Conservation (phyloP, 92 coral and sea anemone genomes). For the Heteractis magnifica region DNA sequence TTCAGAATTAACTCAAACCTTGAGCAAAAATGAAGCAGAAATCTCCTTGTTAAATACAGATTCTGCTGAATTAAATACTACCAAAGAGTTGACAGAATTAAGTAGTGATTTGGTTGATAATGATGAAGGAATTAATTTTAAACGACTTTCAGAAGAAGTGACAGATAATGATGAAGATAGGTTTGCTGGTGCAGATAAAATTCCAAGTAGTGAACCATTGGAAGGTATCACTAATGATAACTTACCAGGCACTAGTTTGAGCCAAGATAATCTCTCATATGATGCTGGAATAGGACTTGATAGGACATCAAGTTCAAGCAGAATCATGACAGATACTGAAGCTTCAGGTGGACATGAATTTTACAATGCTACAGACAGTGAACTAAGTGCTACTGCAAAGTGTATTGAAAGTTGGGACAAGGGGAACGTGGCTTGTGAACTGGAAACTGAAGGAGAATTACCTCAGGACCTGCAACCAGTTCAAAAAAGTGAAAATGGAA, state of each 20-base stretch:
- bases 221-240: neutral
- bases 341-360: neutral
- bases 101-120: neutral
- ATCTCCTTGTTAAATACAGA: neutral
- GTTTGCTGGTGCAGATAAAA: neutral
- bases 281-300: neutral
- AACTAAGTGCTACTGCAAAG: neutral
- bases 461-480: neutral
- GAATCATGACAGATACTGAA: neutral
- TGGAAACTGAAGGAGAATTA: neutral
- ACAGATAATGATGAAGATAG: neutral
- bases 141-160: neutral
- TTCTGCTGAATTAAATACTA: neutral
- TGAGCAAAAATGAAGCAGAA: neutral
- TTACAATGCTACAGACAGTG: neutral
- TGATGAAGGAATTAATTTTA: neutral
- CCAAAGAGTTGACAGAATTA: neutral
- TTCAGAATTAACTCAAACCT: slow-evolving; percentile 2
- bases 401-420: slow-evolving; percentile 1
- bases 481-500: neutral
- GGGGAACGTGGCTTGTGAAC: too few relatives aligned
- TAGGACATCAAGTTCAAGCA: neutral
- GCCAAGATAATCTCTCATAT: neutral
- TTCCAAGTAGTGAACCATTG: neutral
- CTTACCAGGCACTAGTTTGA: neutral